Evolutionary conservation across 1,140 invertebrate genomes (phyloP).

Genomic region (Drosophila pandora): DNA sequence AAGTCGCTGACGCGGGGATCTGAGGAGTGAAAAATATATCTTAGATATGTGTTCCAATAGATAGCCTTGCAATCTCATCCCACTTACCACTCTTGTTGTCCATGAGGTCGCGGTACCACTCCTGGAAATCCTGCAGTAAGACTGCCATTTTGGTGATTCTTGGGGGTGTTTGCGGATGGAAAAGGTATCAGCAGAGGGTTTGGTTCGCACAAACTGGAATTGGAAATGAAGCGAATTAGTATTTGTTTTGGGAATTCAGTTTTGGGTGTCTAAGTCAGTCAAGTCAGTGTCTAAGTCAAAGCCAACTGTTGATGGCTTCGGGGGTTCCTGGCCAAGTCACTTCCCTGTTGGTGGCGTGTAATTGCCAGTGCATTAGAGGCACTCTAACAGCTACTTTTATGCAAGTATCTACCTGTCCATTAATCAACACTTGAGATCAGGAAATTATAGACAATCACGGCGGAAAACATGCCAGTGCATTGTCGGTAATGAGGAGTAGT

Average conservation of each 20-base stretch:
- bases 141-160: constrained; percentile 64
- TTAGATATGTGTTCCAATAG: too few relatives aligned
- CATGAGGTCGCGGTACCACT: constrained; percentile 91
- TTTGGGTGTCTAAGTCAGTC: neutral
- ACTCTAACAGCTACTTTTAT: constrained; percentile 47
- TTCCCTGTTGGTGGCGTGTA: constrained; percentile 11
- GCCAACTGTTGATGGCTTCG: constrained; percentile 17
- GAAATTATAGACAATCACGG: constrained; percentile 32
- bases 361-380: constrained; percentile 46
- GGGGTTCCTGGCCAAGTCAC: neutral
- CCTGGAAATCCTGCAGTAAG: constrained; percentile 87
- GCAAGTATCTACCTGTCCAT: constrained; percentile 49
- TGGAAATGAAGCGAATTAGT: neutral
- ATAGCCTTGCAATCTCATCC: too few relatives aligned
- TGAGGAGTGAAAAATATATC: constrained; percentile 73
- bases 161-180: constrained; percentile 13
- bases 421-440: constrained; percentile 55
- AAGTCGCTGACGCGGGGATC: constrained; percentile 95
- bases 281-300: constrained; percentile 12
- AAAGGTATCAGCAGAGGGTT: constrained; percentile 12
- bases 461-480: constrained; percentile 4
- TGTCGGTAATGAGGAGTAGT: constrained; percentile 22
- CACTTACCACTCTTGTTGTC: constrained; percentile 91
- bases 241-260: constrained; percentile 4
- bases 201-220: constrained; percentile 15